Evolutionary conservation across 1,140 invertebrate genomes (phyloP).

Genomic region (Brachionus plicatilis): DNA sequence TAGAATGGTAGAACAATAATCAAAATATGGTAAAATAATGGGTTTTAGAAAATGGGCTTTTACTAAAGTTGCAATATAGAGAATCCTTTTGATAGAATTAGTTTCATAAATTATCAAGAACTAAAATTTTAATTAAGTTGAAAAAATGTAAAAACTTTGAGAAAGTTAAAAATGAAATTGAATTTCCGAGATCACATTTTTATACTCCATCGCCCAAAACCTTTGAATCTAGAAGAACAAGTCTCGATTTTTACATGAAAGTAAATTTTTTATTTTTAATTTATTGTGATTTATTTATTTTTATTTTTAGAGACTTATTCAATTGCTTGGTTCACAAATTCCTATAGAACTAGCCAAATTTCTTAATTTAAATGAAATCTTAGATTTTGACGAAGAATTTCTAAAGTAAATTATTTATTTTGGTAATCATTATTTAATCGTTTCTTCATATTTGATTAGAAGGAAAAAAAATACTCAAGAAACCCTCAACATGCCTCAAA

Average conservation of each 20-base stretch:
- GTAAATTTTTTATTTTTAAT: neutral
- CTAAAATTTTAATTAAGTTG: neutral
- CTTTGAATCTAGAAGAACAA: neutral
- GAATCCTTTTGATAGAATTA: no score
- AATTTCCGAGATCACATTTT: constrained; percentile 16
- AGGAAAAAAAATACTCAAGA: neutral
- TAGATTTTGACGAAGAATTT: neutral
- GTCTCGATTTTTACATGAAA: neutral
- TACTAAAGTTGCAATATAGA: no score
- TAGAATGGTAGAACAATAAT: no score
- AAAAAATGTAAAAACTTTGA: neutral
- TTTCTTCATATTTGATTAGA: neutral
- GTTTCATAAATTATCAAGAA: no score
- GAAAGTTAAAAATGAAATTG: neutral
- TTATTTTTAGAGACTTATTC: neutral
- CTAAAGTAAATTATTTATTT: neutral
- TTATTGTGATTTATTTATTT: neutral
- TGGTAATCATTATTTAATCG: neutral
- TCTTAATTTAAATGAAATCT: neutral
- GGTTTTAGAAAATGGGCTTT: no score
- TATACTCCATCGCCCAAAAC: constrained; percentile 4
- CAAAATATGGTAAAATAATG: no score
- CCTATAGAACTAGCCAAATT: neutral
- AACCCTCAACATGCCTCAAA: neutral
- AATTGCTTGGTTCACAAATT: neutral